phyloP scores from a whole-genome alignment of 2,888 invertebrate species.

The Agriopis marginaria region DNA sequence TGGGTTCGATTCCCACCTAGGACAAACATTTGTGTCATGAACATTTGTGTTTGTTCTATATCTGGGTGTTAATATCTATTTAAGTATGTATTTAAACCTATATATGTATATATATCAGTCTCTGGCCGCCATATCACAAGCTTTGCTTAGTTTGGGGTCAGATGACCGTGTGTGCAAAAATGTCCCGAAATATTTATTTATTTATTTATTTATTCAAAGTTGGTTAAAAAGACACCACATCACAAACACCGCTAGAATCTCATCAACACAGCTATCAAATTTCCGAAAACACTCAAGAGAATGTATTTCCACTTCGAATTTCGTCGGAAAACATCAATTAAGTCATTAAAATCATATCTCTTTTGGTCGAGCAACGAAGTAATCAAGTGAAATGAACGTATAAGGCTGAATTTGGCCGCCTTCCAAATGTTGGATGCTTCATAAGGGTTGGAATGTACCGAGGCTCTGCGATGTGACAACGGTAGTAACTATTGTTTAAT shows the following conservation, averaged over 20 bases:
- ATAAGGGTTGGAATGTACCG: conserved; percentile 21
- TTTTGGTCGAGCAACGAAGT: conserved; percentile 63
- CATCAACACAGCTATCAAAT: conserved; percentile 5
- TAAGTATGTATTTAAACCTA: too few species aligned
- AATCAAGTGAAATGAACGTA: conserved; percentile 64
- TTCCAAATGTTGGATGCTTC: conserved; percentile 53
- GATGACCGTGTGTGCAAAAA: too few species aligned
- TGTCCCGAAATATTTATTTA: too few species aligned
- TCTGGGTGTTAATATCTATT: too few species aligned
- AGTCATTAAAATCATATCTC: conserved; percentile 64
- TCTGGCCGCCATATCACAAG: too few species aligned
- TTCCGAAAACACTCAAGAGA: conserved; percentile 17
- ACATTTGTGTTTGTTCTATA: too few species aligned
- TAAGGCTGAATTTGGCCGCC: conserved; percentile 58
- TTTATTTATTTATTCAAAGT: too few species aligned
- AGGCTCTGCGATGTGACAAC: neutral
- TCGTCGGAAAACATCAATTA: conserved; percentile 57
- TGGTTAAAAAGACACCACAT: neutral
- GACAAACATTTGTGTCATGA: too few species aligned
- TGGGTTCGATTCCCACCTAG: too few species aligned
- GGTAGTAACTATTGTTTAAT: neutral
- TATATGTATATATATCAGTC: too few species aligned
- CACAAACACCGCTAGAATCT: neutral
- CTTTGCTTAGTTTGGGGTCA: too few species aligned
- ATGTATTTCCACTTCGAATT: conserved; percentile 41